A percentile compares a stretch with the other conserved stretches of the same genome.
Evolutionary conservation across 2,113 vertebrate species (phyloP).

Genomic region (Cyprinodon variegatus): DNA sequence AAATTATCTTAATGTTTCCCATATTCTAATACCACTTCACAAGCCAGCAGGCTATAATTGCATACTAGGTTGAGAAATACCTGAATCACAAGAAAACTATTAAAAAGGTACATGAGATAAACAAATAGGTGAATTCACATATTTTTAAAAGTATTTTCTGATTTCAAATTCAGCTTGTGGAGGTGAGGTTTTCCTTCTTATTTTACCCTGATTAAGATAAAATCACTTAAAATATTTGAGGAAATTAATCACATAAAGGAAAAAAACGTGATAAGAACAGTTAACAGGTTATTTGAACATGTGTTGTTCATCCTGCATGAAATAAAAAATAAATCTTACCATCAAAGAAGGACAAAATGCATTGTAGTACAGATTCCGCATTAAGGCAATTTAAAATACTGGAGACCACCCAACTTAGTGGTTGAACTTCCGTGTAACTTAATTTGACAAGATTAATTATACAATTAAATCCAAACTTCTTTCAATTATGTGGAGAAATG

Average conservation of each 20-base stretch:
- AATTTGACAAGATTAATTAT: conserved; percentile 85
- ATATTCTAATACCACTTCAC: neutral
- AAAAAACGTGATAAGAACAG: conserved; percentile 77
- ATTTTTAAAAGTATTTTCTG: neutral
- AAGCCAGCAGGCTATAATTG: neutral
- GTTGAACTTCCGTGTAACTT: conserved; percentile 80
- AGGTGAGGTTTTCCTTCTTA: conserved; percentile 31
- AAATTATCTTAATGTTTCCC: neutral
- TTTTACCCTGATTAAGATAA: conserved; percentile 32
- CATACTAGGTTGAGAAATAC: neutral
- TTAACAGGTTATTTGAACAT: conserved; percentile 76
- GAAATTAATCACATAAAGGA: conserved; percentile 78
- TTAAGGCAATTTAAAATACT: conserved; percentile 82
- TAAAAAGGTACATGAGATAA: neutral
- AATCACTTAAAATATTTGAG: conserved; percentile 58
- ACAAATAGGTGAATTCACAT: neutral
- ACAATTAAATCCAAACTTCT: conserved; percentile 84
- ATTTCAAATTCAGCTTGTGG: conserved; percentile 21
- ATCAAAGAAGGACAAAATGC: conserved; percentile 78
- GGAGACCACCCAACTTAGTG: conserved; percentile 76
- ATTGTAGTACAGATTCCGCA: conserved; percentile 77
- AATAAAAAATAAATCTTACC: conserved; percentile 60
- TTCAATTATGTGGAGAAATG: conserved; percentile 82
- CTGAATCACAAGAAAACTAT: neutral
- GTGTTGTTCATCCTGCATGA: conserved; percentile 60